A percentile compares a stretch with the other conserved stretches of the same genome.
Conservation (phyloP, 2,888 invertebrate genomes). For the Pollenia angustigena region DNA sequence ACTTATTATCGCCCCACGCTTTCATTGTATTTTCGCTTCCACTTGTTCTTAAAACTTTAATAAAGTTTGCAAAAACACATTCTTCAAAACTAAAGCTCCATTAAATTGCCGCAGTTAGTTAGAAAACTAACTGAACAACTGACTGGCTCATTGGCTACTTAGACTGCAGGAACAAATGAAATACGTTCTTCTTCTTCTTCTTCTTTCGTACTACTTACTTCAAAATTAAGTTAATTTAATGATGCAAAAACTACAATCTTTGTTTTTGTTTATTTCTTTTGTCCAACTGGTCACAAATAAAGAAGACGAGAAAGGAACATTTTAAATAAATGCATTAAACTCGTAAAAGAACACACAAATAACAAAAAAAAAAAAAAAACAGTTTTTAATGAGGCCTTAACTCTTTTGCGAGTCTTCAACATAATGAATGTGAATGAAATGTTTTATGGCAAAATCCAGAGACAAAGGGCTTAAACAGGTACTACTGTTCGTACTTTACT, state of each 20-base stretch:
- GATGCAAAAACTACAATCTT: constrained; percentile 63
- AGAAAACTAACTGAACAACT: constrained; percentile 1
- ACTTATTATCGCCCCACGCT: neutral
- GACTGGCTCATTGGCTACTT: constrained; percentile 45
- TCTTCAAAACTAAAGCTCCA: constrained; percentile 16
- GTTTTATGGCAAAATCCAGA: constrained; percentile 19
- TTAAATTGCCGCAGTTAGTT: constrained; percentile 32
- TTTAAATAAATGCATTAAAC: constrained; percentile 43
- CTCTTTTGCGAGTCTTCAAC: constrained; percentile 19
- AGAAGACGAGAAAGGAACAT: constrained; percentile 23
- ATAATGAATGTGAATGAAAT: constrained; percentile 34
- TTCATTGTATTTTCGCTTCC: constrained; percentile 13
- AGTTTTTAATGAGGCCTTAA: constrained; percentile 64
- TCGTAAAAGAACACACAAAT: constrained; percentile 38
- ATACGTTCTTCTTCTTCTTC: neutral
- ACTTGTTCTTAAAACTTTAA: neutral
- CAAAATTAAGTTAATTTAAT: constrained; percentile 75
- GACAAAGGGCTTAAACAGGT: constrained; percentile 22
- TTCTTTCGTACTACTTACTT: constrained; percentile 69
- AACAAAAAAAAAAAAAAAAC: constrained; percentile 5
- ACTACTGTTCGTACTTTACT: too few species aligned
- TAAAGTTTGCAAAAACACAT: neutral
- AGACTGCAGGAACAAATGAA: constrained; percentile 22
- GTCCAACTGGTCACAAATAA: constrained; percentile 43
- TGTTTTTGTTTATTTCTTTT: constrained; percentile 48